Evolutionary conservation across 2,888 invertebrate genomes (phyloP).

Genomic region (Teleogryllus oceanicus): DNA sequence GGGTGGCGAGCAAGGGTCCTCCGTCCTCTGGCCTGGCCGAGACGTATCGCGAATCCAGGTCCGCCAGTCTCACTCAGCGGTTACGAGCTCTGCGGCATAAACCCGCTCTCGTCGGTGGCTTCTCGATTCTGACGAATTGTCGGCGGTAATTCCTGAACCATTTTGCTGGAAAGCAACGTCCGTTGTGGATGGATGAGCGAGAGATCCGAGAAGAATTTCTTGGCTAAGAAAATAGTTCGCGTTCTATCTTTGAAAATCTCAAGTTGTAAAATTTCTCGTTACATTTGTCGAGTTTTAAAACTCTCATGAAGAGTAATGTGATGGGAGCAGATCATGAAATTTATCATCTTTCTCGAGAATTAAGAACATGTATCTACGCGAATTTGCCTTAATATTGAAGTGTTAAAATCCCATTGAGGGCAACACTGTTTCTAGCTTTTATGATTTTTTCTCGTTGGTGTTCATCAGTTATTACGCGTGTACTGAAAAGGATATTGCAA

Average conservation of each 20-base stretch:
- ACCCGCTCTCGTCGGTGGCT: background rate
- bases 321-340: background rate
- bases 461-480: no score
- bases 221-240: background rate
- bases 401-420: no score
- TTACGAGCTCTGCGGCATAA: background rate
- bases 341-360: no score
- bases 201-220: background rate
- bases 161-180: background rate
- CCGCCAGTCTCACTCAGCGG: background rate
- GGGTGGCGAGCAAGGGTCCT: background rate
- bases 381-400: no score
- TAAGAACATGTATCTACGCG: no score
- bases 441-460: no score
- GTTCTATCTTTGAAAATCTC: background rate
- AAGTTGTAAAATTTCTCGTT: background rate
- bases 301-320: background rate
- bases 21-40: background rate
- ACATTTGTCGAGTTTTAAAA: background rate
- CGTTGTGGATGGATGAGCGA: background rate
- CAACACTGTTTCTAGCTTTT: no score
- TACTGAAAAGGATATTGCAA: no score
- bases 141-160: background rate
- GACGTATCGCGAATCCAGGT: background rate
- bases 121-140: background rate